Evolutionary conservation across 2,888 invertebrate genomes (phyloP).

Genomic region (Tipula unca): DNA sequence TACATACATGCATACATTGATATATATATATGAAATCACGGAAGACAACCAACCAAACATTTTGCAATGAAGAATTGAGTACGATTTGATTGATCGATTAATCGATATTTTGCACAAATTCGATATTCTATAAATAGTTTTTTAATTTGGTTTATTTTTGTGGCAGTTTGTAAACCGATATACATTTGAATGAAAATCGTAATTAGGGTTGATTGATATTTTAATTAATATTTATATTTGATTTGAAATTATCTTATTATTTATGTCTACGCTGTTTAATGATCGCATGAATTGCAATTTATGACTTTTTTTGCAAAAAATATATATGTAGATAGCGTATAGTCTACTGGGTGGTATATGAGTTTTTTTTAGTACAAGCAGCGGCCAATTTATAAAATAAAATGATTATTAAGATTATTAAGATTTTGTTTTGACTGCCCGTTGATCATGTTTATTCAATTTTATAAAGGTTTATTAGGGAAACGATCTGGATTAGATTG

Average conservation of each 20-base stretch:
- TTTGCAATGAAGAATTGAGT: background rate
- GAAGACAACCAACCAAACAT: background rate
- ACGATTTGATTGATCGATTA: background rate
- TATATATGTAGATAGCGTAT: background rate
- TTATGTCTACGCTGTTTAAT: background rate
- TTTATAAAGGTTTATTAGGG: too few relatives aligned
- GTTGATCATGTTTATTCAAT: too few relatives aligned
- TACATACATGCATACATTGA: too few relatives aligned
- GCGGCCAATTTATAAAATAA: too few relatives aligned
- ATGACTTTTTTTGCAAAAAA: background rate
- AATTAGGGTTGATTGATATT: constrained; percentile 14
- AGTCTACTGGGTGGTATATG: background rate
- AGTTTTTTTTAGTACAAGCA: too few relatives aligned
- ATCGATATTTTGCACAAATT: background rate
- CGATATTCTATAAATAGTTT: background rate
- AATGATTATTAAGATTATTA: too few relatives aligned
- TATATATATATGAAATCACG: background rate
- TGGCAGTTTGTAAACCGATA: background rate
- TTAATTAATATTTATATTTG: constrained; percentile 14
- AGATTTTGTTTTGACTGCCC: too few relatives aligned
- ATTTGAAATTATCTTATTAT: background rate
- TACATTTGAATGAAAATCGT: background rate
- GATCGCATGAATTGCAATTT: background rate
- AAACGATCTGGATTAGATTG: too few relatives aligned
- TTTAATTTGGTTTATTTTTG: background rate